Conservation (phyloP, 2,797 vertebrate genomes). For the Hipposideros larvatus region DNA sequence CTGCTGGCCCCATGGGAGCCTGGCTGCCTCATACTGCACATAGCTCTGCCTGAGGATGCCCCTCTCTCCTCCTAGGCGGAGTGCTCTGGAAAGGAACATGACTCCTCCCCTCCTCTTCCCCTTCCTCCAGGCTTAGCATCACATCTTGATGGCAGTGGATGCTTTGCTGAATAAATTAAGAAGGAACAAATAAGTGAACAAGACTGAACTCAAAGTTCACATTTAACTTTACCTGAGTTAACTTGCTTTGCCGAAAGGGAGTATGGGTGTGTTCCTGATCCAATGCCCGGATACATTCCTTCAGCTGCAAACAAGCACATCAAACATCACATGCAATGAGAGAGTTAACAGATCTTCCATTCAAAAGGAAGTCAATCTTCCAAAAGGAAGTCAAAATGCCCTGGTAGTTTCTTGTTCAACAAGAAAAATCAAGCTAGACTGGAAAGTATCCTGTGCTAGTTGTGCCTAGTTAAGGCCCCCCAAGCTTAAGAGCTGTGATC, state of each 20-base stretch:
- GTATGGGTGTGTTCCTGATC: conserved; percentile 94
- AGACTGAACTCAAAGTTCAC: conserved; percentile 43
- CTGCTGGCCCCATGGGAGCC: background rate
- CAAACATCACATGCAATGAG: background rate
- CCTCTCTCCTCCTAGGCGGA: background rate
- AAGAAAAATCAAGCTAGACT: background rate
- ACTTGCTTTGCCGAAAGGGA: conserved; percentile 96
- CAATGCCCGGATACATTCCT: conserved; percentile 96
- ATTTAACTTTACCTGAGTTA: conserved; percentile 92
- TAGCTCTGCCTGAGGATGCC: background rate
- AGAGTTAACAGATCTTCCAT: conserved; percentile 11
- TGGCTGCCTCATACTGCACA: background rate
- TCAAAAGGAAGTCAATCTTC: background rate
- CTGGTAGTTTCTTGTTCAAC: conserved; percentile 8
- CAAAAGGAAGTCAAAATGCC: conserved; percentile 44
- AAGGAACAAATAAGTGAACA: conserved; percentile 42
- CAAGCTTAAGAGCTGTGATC: background rate
- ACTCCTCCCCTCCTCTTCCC: background rate
- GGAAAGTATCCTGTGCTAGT: background rate
- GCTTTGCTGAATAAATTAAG: conserved; percentile 8
- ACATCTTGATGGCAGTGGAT: background rate
- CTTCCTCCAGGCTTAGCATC: background rate
- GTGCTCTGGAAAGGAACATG: background rate
- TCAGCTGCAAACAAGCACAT: conserved; percentile 89
- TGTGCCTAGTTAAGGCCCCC: background rate